Conservation (phyloP, 2,888 invertebrate genomes). For the Cristatella mucedo region DNA sequence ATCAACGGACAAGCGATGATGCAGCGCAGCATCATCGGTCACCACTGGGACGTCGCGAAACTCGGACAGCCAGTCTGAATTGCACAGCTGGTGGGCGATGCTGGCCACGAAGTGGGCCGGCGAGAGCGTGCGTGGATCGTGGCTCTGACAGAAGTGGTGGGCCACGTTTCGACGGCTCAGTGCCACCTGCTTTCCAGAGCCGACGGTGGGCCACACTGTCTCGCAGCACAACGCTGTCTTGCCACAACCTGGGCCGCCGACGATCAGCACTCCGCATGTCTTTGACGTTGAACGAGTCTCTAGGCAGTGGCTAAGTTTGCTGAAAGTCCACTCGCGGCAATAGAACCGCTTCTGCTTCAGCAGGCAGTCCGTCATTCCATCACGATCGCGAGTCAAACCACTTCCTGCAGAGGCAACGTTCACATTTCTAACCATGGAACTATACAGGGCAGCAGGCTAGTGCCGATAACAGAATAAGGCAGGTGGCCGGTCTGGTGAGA, state of each 20-base stretch:
- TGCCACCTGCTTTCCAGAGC: constrained; percentile 39
- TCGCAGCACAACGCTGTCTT: constrained; percentile 50
- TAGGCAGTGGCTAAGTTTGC: constrained; percentile 74
- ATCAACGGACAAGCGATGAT: too few species aligned
- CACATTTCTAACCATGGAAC: too few species aligned
- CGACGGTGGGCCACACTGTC: constrained; percentile 52
- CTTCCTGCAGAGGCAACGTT: too few species aligned
- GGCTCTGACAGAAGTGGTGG: constrained; percentile 57
- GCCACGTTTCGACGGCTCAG: constrained; percentile 64
- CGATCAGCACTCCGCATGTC: constrained; percentile 69
- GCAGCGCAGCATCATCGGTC: too few species aligned
- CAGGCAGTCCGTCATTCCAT: constrained; percentile 28
- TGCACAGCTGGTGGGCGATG: constrained; percentile 49
- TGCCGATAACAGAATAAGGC: too few species aligned
- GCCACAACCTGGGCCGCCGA: constrained; percentile 82
- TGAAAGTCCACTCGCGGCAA: constrained; percentile 87
- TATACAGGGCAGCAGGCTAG: too few species aligned
- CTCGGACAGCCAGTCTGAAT: too few species aligned
- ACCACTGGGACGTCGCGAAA: too few species aligned
- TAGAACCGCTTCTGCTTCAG: constrained; percentile 46
- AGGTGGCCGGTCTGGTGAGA: too few species aligned
- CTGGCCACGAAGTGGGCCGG: constrained; percentile 59
- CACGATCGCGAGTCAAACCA: too few species aligned
- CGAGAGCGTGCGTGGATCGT: constrained; percentile 49
- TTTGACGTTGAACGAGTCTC: constrained; percentile 60